These are phyloP conservation scores for Cryptus armator DNA, from an alignment of 2,888 invertebrate species.

Conservation along the genomic window DNA sequence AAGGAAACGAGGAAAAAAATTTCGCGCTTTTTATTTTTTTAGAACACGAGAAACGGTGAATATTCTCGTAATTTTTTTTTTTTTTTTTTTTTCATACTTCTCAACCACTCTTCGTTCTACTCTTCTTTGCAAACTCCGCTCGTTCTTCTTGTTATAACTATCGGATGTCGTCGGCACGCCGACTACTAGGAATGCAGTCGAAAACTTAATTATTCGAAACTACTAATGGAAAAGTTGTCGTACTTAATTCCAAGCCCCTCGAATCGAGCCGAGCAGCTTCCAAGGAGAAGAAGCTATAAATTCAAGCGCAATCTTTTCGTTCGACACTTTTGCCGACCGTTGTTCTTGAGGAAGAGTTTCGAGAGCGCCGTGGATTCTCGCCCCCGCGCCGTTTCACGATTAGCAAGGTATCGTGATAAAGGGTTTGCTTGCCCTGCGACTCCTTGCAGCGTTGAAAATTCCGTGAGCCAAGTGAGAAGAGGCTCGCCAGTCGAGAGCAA, in stretches of 20 bases:
- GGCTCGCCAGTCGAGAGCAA: constrained; percentile 4
- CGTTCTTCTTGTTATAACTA: not conserved
- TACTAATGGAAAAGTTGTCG: constrained; percentile 62
- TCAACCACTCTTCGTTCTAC: constrained; percentile 8
- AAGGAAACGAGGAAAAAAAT: constrained; percentile 12
- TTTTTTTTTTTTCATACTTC: constrained; percentile 21
- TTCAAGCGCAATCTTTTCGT: constrained; percentile 49
- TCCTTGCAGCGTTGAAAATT: constrained; percentile 6
- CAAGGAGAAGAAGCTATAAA: constrained; percentile 36
- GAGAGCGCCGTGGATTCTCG: constrained; percentile 31
- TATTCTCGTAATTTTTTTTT: constrained; percentile 41
- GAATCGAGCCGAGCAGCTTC: constrained; percentile 34
- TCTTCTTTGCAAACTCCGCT: constrained; percentile 4
- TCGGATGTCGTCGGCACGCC: not conserved
- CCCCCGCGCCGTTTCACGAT: constrained; percentile 51
- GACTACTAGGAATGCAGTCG: constrained; percentile 31
- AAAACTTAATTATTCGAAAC: constrained; percentile 59
- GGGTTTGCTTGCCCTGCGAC: constrained; percentile 9
- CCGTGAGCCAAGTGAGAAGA: constrained; percentile 5
- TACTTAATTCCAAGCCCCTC: constrained; percentile 50
- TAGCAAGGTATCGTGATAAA: constrained; percentile 62
- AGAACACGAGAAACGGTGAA: constrained; percentile 33
- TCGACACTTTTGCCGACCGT: constrained; percentile 49
- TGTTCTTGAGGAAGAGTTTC: constrained; percentile 41
- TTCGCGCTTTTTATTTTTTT: not conserved